Conservation (phyloP, 2,888 invertebrate genomes). For the Ormyrus labotus region DNA sequence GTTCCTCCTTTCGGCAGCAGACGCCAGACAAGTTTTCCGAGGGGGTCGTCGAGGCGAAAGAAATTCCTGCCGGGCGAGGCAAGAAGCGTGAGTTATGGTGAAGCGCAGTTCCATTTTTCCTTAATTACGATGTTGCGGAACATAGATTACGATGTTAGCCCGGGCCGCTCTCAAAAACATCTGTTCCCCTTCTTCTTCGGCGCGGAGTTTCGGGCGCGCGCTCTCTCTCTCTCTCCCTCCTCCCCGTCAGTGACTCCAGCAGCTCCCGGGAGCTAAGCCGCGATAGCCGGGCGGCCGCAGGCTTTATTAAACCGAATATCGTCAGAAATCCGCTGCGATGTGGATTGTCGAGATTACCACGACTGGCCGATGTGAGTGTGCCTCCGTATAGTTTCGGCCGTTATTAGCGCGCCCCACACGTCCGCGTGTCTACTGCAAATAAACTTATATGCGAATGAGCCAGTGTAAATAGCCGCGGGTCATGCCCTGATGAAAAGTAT, state of each 20-base stretch:
- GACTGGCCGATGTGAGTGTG: background rate
- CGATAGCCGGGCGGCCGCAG: slow-evolving; percentile 41
- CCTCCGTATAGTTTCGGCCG: background rate
- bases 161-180: slow-evolving; percentile 72
- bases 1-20: background rate
- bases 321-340: slow-evolving; percentile 20
- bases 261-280: no score
- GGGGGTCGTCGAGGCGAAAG: background rate
- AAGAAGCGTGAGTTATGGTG: slow-evolving; percentile 52
- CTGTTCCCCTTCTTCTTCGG: slow-evolving; percentile 73
- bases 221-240: slow-evolving; percentile 11
- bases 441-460: slow-evolving; percentile 30
- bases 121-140: slow-evolving; percentile 75
- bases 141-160: slow-evolving; percentile 75
- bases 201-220: slow-evolving; percentile 59
- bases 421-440: slow-evolving; percentile 49
- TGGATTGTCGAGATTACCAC: slow-evolving; percentile 22
- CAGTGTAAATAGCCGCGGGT: slow-evolving; percentile 36
- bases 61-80: background rate
- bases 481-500: background rate
- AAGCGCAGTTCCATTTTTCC: slow-evolving; percentile 68
- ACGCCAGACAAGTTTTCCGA: no score
- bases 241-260: background rate
- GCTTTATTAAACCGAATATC: slow-evolving; percentile 55
- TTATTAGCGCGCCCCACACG: slow-evolving; percentile 12